These are phyloP conservation scores for Podotricha telesiphe DNA, from an alignment of 2,888 invertebrate genomes.

Conservation along the genomic window DNA sequence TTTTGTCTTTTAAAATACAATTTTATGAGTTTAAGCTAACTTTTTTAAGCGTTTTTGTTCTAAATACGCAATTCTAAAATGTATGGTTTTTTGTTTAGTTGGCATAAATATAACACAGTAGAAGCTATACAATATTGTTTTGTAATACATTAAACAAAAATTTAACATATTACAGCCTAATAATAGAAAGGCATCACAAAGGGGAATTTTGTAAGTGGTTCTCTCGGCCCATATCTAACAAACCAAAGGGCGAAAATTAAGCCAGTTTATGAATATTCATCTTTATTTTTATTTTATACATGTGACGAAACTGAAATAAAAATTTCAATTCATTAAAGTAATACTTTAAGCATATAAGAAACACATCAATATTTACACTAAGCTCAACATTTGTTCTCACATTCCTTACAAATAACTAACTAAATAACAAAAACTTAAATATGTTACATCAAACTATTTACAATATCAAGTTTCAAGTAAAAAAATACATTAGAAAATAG, in stretches of 20 bases:
- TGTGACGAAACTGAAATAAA: background rate
- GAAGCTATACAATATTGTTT: no score
- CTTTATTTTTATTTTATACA: constrained; percentile 6
- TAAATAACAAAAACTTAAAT: constrained; percentile 37
- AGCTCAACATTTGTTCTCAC: constrained; percentile 53
- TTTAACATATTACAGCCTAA: no score
- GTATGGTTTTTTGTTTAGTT: no score
- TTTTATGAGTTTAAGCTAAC: no score
- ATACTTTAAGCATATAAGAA: constrained; percentile 49
- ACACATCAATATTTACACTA: constrained; percentile 73
- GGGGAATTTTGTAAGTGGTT: no score
- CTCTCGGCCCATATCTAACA: no score
- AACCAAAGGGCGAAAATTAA: constrained; percentile 1
- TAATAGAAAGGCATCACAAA: no score
- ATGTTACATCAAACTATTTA: constrained; percentile 46
- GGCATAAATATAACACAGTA: no score
- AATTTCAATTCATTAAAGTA: background rate
- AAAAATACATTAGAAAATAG: background rate
- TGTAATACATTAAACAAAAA: no score
- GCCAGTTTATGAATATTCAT: constrained; percentile 13
- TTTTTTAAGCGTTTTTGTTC: no score
- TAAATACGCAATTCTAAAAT: no score
- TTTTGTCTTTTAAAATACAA: no score
- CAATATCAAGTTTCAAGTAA: constrained; percentile 30
- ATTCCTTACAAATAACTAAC: constrained; percentile 31